Base-by-base conservation (phyloP, 2,888 invertebrate species). In the Cerastis rubricosa region DNA sequence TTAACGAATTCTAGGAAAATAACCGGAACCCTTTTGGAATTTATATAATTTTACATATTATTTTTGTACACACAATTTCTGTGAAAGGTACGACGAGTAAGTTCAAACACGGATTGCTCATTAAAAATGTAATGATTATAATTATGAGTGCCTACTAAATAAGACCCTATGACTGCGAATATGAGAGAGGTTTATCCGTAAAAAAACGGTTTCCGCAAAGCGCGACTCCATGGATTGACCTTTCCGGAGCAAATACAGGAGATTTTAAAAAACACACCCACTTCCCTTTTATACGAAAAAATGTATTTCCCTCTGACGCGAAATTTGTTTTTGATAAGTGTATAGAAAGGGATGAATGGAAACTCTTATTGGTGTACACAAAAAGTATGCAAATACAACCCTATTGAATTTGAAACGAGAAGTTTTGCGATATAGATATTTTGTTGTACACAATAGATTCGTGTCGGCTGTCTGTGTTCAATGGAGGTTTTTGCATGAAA, bases 291-390 rank as follows among this genome's bases (percentile, higher is more conserved):
- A 65, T 68, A 76, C 63, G 76, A 73, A 71, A 84, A 84, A 71
- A 76, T 78, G 47, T 71, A 78, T 78, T 75, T 87, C 70, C 63
- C 61, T 74, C 70, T 69, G 74, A 78, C 29, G 66, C 66, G 67
- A 74, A 86, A 85, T 87, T 87, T 86, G 80, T 79, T 85, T 86
- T 86, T 81, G 74, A 80, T 78, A 82, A 81, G 76, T 86, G 86
- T 84, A 81, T 81, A 81, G 71, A 77, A 82, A 71, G 69, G 78
- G 72, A 84, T 87, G 84, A 87, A 85, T 85, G 63, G 76, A 35
- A 73, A 49, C 74, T 79, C 69, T 78, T 84, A 87, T 87, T 82
- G 80, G 70, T 71, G 71, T 68, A 68, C 72, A 75, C 81, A 85
- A 78, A 76, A 85, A 81, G 82, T 72, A 84, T 84, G 81, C 79